Conservation (phyloP, 1,140 invertebrate genomes). For the Dermatophagoides farinae region DNA sequence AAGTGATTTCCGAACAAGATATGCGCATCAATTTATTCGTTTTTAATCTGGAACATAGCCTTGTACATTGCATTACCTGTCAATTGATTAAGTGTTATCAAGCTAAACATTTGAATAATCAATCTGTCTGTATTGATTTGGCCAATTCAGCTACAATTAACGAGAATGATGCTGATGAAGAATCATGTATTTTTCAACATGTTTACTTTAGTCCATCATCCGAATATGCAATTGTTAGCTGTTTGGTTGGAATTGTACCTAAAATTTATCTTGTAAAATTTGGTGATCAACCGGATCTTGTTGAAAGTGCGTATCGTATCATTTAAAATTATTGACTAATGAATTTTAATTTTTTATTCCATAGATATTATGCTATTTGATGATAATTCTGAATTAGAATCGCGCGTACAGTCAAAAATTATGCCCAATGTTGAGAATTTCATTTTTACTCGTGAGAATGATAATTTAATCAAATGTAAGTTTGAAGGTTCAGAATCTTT, state of each 20-base stretch:
- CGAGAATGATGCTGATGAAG: not conserved
- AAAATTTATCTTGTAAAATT: not conserved
- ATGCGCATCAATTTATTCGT: conserved; percentile 1
- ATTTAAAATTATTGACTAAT: not conserved
- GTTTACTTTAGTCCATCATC: not conserved
- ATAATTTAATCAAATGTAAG: not conserved
- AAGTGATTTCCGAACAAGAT: not conserved
- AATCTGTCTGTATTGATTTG: not conserved
- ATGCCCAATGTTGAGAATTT: conserved; percentile 2
- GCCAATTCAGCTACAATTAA: not conserved
- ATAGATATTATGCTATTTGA: not conserved
- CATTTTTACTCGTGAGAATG: not conserved
- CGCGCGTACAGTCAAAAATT: not conserved
- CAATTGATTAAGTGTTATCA: not conserved
- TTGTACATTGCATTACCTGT: not conserved
- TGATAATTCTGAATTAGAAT: not conserved
- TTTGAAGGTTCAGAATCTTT: not conserved
- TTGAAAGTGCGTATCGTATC: not conserved
- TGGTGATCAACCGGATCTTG: not conserved
- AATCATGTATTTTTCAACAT: not conserved
- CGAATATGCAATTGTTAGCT: not conserved
- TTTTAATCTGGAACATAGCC: not conserved
- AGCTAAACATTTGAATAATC: not conserved
- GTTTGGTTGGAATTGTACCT: not conserved
- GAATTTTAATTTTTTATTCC: not conserved